Evolutionary conservation across 2,888 invertebrate genomes (phyloP).

Genomic region (Dilophus febrilis): DNA sequence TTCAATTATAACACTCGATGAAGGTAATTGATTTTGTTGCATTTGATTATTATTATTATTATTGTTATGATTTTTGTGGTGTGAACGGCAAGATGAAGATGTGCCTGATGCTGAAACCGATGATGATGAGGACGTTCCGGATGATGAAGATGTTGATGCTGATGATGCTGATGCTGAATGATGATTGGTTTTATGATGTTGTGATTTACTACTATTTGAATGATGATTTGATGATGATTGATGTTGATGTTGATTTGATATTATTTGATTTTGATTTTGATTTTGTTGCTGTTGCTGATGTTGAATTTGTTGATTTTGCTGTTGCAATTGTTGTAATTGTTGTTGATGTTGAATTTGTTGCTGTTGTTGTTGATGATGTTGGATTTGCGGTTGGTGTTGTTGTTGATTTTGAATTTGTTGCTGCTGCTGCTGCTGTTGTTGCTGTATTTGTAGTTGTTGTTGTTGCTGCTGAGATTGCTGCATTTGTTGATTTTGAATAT

Average conservation of each 20-base stretch:
- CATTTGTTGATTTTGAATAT: constrained; percentile 8
- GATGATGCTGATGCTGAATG: too few relatives aligned
- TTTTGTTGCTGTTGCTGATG: constrained; percentile 13
- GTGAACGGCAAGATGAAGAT: too few relatives aligned
- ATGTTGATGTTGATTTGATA: constrained; percentile 17
- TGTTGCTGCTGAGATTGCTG: background rate
- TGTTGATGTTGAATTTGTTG: constrained; percentile 28
- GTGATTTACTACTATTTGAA: background rate
- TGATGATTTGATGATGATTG: constrained; percentile 15
- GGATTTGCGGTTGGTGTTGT: constrained; percentile 14
- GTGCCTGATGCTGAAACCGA: too few relatives aligned
- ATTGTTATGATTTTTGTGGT: background rate
- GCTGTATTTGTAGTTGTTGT: constrained; percentile 32
- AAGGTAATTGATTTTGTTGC: background rate
- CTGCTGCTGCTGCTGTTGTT: constrained; percentile 32
- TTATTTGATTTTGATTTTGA: constrained; percentile 14
- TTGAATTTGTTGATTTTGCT: constrained; percentile 10
- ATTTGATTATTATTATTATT: background rate
- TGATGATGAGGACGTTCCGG: too few relatives aligned
- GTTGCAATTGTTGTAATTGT: constrained; percentile 15
- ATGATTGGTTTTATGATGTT: background rate
- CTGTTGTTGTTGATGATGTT: constrained; percentile 13
- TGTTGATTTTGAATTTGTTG: constrained; percentile 14
- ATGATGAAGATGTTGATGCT: too few relatives aligned
- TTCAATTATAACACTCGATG: background rate